Evolutionary conservation across 2,888 invertebrate genomes (phyloP).

Genomic region (Papilio elwesi): DNA sequence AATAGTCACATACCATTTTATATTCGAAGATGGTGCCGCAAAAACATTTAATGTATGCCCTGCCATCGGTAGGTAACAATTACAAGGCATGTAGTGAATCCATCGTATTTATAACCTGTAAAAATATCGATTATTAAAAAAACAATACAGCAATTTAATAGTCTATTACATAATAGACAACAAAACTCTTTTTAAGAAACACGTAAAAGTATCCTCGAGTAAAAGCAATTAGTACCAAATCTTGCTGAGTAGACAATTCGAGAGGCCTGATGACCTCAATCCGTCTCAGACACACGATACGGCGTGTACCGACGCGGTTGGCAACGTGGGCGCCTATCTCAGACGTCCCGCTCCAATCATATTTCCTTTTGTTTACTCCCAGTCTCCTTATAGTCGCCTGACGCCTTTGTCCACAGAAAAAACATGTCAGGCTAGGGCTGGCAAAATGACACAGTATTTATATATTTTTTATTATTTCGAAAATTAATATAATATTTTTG

Average conservation of each 20-base stretch:
- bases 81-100: no score
- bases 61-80: no score
- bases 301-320: constrained; percentile 32
- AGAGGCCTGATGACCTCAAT: constrained; percentile 46
- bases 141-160: not conserved
- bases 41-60: no score
- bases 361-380: constrained; percentile 72
- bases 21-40: no score
- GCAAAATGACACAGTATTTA: not conserved
- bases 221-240: constrained; percentile 41
- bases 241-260: constrained; percentile 32
- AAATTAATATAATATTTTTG: no score
- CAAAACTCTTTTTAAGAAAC: not conserved
- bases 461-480: not conserved
- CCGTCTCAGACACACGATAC: constrained; percentile 44
- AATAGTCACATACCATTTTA: no score
- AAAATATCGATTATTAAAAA: no score
- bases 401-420: constrained; percentile 57
- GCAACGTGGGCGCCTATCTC: constrained; percentile 48
- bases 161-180: constrained; percentile 3
- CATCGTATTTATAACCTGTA: no score
- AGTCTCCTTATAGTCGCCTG: constrained; percentile 63
- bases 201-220: constrained; percentile 33
- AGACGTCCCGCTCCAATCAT: constrained; percentile 68
- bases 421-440: constrained; percentile 24